Evolutionary conservation across 2,113 vertebrate species (phyloP), one percentile per base, ranked within the genome.

Genomic region (Rhinolophus ferrumequinum): DNA sequence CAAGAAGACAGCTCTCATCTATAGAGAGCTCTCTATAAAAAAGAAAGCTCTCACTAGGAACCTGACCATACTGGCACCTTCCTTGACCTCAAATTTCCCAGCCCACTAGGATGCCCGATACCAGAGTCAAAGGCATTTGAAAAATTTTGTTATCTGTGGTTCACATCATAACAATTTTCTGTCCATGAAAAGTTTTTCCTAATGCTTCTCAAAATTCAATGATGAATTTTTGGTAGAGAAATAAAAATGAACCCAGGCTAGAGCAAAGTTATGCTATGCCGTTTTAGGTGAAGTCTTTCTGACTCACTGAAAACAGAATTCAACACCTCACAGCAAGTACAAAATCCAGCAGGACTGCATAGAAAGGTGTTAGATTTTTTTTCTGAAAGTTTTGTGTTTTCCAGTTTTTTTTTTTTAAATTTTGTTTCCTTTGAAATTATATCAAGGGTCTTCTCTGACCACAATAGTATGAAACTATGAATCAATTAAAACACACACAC

Each of bases 141-240:
- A 90, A 97, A 98, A 96, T 96, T 98, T 96, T 97, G 97, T 76
- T 97, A 98, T 96, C 97, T 98, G 70, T 88, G 81, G 97, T 96
- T 98, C 87, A 95, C 73, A 97, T 98, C 93, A 4, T 95, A 97
- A 97, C 38, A 94, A 97, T 97, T 98, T 75, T 98, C 98, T 93
- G 95, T 35, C 84, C 96, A 97, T 0, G 80, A 92, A 86, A 96
- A 94, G 15, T 96, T 97, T 44, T 97, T 98, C 97, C 87, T 97
- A 93, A 91, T 97, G 96, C 72, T 98, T 98, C 77, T 98, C 98
- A 87, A 97, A 98, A 92, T 96, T 98, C 82, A 98, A 6, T 4
- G 97, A 98, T 76, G 96, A 97, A 96, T 98, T 92, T 94, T 72
- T 94, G 58, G 3, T 64, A 90, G 4, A 79, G 24, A 66, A 72